Evolutionary conservation across 2,797 vertebrate genomes (phyloP).

Genomic region (Peromyscus attwateri): DNA sequence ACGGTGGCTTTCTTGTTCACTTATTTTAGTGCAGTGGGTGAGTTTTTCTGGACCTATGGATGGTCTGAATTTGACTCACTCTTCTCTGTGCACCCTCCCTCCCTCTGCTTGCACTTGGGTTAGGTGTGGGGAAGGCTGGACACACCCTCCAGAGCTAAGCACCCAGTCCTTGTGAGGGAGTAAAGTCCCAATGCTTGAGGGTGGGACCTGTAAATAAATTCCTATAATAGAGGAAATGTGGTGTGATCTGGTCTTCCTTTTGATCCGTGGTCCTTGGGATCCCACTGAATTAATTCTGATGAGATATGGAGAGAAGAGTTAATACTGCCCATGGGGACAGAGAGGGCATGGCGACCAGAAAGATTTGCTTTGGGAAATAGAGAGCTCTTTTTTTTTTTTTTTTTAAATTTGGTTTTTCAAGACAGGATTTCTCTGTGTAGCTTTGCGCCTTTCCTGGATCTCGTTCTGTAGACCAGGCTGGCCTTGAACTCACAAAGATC

Average conservation of each 20-base stretch:
- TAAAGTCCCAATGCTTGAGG: not conserved
- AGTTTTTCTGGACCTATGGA: not conserved
- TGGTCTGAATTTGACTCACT: not conserved
- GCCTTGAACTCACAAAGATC: too few relatives aligned
- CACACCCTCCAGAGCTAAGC: not conserved
- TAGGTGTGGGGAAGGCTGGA: not conserved
- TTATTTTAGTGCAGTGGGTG: too few relatives aligned
- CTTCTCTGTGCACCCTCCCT: not conserved
- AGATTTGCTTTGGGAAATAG: not conserved
- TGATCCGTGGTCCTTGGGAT: not conserved
- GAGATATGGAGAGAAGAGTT: not conserved
- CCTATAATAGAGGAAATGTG: not conserved
- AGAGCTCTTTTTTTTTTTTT: too few relatives aligned
- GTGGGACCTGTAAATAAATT: not conserved
- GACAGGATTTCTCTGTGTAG: too few relatives aligned
- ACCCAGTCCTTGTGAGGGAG: not conserved
- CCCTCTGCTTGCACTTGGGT: not conserved
- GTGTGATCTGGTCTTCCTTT: not conserved
- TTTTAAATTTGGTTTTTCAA: too few relatives aligned
- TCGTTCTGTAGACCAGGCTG: too few relatives aligned
- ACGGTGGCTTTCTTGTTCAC: not conserved
- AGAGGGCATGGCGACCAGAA: not conserved
- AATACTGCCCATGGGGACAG: not conserved
- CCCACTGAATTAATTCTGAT: not conserved
- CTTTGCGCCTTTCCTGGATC: too few relatives aligned